Conservation (phyloP, 2,888 invertebrate species). For the Cyrtodaria siliqua region DNA sequence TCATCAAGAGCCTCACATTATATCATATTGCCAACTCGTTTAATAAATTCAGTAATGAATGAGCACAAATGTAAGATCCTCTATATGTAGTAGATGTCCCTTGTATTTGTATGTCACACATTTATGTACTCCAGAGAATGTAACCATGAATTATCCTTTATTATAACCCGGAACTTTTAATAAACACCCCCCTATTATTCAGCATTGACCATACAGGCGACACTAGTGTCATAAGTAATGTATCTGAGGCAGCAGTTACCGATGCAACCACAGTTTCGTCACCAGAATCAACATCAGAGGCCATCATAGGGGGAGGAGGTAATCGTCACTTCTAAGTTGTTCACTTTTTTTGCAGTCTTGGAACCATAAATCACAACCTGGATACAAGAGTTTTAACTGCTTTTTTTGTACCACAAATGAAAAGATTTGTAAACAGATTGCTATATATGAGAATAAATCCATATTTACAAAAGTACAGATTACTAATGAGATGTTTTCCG, state of each 20-base stretch:
- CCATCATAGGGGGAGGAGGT: conserved; percentile 64
- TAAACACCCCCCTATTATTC: neutral
- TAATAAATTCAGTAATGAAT: no score
- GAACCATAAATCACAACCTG: conserved; percentile 1
- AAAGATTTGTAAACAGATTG: neutral
- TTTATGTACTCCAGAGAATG: no score
- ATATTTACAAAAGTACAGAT: neutral
- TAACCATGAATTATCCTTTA: no score
- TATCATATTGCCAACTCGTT: no score
- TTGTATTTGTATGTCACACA: no score
- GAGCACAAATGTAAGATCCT: no score
- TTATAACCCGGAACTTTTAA: neutral
- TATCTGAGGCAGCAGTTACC: conserved; percentile 37
- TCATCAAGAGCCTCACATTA: no score
- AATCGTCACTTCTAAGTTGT: conserved; percentile 9
- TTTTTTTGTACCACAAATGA: neutral
- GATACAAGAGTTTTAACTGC: neutral
- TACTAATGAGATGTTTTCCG: no score
- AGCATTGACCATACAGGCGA: conserved; percentile 63
- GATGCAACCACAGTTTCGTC: conserved; percentile 37
- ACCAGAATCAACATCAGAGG: conserved; percentile 30
- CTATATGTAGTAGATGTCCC: no score
- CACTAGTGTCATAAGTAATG: conserved; percentile 54
- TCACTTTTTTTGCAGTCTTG: neutral
- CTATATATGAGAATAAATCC: neutral